A percentile compares a stretch with the other conserved stretches of the same genome.
Conservation (phyloP, 2,797 vertebrate genomes). For the Tragelaphus eurycerus region DNA sequence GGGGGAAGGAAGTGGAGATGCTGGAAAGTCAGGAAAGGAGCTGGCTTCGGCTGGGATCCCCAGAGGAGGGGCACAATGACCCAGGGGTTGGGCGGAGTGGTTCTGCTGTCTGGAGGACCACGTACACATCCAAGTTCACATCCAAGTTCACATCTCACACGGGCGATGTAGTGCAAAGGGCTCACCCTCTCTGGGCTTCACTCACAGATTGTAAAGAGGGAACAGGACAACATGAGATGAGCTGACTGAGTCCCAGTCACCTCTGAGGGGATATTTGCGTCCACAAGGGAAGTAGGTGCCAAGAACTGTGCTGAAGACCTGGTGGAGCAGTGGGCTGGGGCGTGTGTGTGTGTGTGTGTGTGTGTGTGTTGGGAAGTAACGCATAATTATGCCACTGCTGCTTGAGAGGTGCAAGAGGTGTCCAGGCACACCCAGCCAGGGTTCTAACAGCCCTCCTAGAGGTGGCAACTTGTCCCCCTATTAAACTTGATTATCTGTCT, state of each 20-base stretch:
- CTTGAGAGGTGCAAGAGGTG: background rate
- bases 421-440: background rate
- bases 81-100: rapidly evolving
- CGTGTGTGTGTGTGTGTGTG: background rate
- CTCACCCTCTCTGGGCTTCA: background rate
- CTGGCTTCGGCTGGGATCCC: background rate
- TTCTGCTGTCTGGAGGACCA: background rate
- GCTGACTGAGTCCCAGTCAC: background rate
- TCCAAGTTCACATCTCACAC: rapidly evolving
- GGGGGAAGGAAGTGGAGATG: background rate
- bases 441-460: background rate
- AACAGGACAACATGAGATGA: background rate
- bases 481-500: slow-evolving; percentile 28
- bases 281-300: background rate
- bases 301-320: background rate
- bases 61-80: background rate
- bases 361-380: background rate
- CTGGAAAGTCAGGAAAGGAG: background rate
- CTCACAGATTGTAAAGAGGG: background rate
- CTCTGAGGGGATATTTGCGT: background rate
- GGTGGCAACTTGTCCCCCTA: background rate
- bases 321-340: background rate
- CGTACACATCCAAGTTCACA: background rate
- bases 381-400: background rate
- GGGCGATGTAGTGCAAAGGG: background rate